A percentile compares a stretch with the other conserved stretches of the same genome.
Evolutionary conservation across 64 coral and sea anemone species (phyloP).

Genomic region (Stichodactyla mertensii): DNA sequence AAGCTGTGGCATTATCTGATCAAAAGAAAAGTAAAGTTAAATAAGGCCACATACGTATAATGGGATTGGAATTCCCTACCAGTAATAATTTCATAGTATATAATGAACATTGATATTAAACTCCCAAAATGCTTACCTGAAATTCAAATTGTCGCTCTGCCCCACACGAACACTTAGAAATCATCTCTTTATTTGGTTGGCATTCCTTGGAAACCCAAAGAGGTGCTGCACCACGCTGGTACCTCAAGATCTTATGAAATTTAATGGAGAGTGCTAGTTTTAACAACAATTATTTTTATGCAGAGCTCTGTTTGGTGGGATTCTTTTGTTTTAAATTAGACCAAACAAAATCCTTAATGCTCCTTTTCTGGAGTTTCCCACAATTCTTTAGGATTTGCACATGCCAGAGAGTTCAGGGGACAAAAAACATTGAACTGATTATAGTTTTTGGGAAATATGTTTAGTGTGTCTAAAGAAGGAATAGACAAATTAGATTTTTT

Average conservation of each 20-base stretch:
- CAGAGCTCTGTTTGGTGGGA: neutral
- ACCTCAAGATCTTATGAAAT: conserved; percentile 39
- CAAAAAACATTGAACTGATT: too few species aligned
- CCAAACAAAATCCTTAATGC: too few species aligned
- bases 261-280: neutral
- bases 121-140: conserved; percentile 47
- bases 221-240: conserved; percentile 69
- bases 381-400: too few species aligned
- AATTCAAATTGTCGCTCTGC: conserved; percentile 89
- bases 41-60: too few species aligned
- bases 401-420: too few species aligned
- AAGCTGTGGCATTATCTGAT: conserved; percentile 90
- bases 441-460: too few species aligned
- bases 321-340: too few species aligned
- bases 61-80: neutral
- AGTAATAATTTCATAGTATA: neutral
- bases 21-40: neutral
- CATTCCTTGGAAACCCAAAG: conserved; percentile 83
- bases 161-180: conserved; percentile 87
- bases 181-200: conserved; percentile 37
- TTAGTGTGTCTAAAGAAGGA: too few species aligned
- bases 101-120: too few species aligned
- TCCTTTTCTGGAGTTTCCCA: too few species aligned
- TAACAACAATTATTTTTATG: neutral
- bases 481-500: too few species aligned